These are phyloP conservation scores for Dendrolimus punctatus DNA, from an alignment of 1,140 invertebrate genomes.

Conservation along the genomic window DNA sequence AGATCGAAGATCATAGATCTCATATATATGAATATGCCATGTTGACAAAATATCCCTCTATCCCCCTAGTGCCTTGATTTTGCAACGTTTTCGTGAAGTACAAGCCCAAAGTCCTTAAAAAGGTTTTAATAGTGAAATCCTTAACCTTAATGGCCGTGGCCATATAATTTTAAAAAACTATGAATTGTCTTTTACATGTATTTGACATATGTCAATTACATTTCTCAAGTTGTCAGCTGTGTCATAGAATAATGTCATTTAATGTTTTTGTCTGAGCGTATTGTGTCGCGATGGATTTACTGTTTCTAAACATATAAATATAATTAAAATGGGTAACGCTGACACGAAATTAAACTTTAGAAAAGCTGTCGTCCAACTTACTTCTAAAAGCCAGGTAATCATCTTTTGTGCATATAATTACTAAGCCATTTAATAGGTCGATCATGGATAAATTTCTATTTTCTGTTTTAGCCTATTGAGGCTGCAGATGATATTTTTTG, in stretches of 20 bases:
- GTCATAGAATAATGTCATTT: conserved; percentile 20
- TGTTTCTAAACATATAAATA: conserved; percentile 32
- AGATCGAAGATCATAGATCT: not conserved
- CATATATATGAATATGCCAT: too few species aligned
- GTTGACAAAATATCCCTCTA: too few species aligned
- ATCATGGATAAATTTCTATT: conserved; percentile 18
- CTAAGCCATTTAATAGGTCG: not conserved
- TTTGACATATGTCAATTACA: conserved; percentile 28
- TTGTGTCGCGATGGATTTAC: conserved; percentile 42
- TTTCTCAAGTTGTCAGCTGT: conserved; percentile 25
- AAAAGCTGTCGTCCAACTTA: conserved; percentile 97
- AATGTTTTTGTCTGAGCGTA: conserved; percentile 38
- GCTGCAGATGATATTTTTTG: conserved; percentile 95
- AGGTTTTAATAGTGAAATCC: too few species aligned
- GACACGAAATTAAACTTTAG: conserved; percentile 98
- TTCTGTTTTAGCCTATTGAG: conserved; percentile 85
- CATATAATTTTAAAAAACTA: not conserved
- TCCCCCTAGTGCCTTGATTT: too few species aligned
- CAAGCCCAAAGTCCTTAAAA: too few species aligned
- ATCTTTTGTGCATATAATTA: conserved; percentile 1
- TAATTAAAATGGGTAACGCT: conserved; percentile 90
- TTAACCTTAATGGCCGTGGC: too few species aligned
- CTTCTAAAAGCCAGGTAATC: conserved; percentile 92
- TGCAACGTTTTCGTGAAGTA: too few species aligned
- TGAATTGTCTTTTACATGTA: conserved; percentile 28